phyloP scores from a whole-genome alignment of 2,888 invertebrate genomes.

The Epinotia brunnichana region DNA sequence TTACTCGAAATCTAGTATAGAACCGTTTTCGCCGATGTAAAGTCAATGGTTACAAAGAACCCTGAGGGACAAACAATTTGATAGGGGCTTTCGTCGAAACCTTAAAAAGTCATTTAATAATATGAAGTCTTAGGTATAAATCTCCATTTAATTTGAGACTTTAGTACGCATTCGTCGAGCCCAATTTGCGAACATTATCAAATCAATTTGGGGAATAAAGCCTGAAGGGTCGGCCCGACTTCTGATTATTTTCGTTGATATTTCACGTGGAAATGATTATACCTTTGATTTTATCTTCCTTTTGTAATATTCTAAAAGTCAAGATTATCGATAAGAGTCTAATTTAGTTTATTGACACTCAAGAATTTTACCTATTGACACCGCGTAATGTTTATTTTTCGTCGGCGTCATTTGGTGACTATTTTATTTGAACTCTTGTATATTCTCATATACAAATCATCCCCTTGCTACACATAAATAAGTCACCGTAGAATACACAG shows the following conservation, averaged over 20 bases:
- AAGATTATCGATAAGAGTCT: background rate
- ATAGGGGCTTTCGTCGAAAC: conserved; percentile 31
- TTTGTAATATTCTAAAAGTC: conserved; percentile 20
- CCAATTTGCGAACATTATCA: conserved; percentile 58
- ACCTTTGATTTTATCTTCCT: conserved; percentile 39
- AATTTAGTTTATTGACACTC: background rate
- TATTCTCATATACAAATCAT: no score
- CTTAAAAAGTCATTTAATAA: conserved; percentile 44
- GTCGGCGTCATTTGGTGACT: background rate
- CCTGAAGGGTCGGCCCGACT: conserved; percentile 54
- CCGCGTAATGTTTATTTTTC: no score
- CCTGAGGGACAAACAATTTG: conserved; percentile 35
- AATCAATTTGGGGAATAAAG: conserved; percentile 56
- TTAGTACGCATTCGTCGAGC: conserved; percentile 45
- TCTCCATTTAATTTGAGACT: conserved; percentile 46
- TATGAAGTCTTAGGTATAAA: conserved; percentile 44
- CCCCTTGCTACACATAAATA: no score
- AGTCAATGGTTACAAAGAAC: conserved; percentile 17
- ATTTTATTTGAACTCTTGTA: no score
- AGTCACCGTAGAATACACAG: no score
- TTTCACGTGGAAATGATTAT: conserved; percentile 41
- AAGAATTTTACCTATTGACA: no score
- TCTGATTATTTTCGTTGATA: conserved; percentile 54
- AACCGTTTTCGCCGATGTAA: background rate
- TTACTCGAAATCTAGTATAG: background rate